These are phyloP conservation scores for Hydriomena furcata DNA, from an alignment of 2,888 invertebrate genomes.

Conservation along the genomic window DNA sequence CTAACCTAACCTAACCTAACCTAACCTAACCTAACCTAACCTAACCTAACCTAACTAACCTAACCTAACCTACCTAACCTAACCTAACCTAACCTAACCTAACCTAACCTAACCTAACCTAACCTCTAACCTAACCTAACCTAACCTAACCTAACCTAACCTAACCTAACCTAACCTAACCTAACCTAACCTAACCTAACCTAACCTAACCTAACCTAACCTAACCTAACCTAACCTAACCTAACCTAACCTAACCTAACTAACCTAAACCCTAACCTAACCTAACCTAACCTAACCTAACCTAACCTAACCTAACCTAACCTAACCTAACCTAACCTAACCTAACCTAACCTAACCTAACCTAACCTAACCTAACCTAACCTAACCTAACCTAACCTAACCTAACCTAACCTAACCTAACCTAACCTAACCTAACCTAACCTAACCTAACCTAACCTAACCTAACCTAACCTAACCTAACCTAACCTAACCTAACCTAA, in stretches of 20 bases:
- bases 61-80: too few species aligned
- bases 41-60: too few species aligned
- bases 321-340: constrained; percentile 30
- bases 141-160: constrained; percentile 25
- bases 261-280: too few species aligned
- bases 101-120: constrained; percentile 31
- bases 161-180: constrained; percentile 26
- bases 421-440: constrained; percentile 39
- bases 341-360: constrained; percentile 27
- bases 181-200: constrained; percentile 27
- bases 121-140: constrained; percentile 23
- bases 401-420: constrained; percentile 39
- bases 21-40: constrained; percentile 30
- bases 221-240: constrained; percentile 29
- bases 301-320: constrained; percentile 29
- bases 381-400: constrained; percentile 22
- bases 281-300: constrained; percentile 27
- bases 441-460: constrained; percentile 35
- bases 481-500: constrained; percentile 20
- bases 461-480: constrained; percentile 29
- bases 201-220: constrained; percentile 24
- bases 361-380: constrained; percentile 24
- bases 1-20: constrained; percentile 31
- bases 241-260: constrained; percentile 30
- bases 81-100: constrained; percentile 31